Base-by-base conservation (phyloP, 1,140 invertebrate species). In the Delia radicum region DNA sequence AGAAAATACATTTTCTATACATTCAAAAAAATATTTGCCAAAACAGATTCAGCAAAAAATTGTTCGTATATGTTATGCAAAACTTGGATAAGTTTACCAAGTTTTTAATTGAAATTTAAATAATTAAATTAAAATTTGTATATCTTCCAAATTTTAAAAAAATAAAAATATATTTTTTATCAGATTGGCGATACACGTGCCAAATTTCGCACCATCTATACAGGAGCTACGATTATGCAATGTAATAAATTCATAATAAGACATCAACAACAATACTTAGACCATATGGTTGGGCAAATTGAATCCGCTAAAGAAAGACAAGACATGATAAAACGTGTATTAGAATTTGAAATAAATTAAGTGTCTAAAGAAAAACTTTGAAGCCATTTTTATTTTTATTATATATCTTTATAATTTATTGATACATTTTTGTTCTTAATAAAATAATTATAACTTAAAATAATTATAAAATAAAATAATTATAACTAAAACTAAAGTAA, bases 191-290 rank as follows among this genome's bases (percentile, higher is more conserved):
- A 90, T 33, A 87, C 90, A 74, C 82, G 87, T n/a, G 90, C 92
- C 1, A 87, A 82, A 65, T 80, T 93, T 31, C 89, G 89, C 72
- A 93, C 90, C 48, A 82, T 94, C 18, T 93, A 94, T 81, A 87
- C 90, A 1, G 93, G 93, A 62, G 93, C 93, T n/a, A 93, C 93
- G 12, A 87, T 95, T 26, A 93, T 91, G 83, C 91, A 94, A 73
- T 93, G 93, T 86, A 94, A 93, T 81, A 89, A 90, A 78, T 93
- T 92, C 82, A 90, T 94, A 65, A 86, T 91, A 81, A 90, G 88
- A 75, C 89, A 92, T 82, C 92, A 93, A 80, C 88, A 88, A 76
- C 84, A 87, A 29, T 86, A 80, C 63, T 74, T 86, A 13, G 81
- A 86, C 67, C 78, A 79, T 48, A 79, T 80, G 73, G 79, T 86